Evolutionary conservation across 2,797 vertebrate genomes (phyloP), one percentile per base, ranked within the genome.

Genomic region (Anolis apletophallus): DNA sequence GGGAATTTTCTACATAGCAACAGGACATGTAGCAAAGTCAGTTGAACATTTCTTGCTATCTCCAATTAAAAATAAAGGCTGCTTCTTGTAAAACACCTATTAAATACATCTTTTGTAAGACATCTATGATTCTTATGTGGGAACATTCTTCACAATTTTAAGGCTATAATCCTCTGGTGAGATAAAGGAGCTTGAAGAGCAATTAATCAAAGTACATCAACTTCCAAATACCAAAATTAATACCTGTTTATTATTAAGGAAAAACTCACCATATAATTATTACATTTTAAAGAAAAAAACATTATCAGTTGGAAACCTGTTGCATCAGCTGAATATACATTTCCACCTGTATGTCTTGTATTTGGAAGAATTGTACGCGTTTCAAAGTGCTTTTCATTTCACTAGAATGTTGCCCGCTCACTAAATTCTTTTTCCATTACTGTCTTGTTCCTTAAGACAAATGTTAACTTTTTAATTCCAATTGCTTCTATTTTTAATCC

Each of bases 401-500:
- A 50, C 67, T 50, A 0, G 16, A 0, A 0, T 64, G 46, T 32
- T 59, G 52, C 23, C 32, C 21, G 16, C 57, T 54, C 64, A 16
- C 7, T 89, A 34, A 69, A 73, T 77, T 69, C 59, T 0, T 0
- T 8, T 61, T 52, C 71, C 0, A 0, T 16, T 12, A 0, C 0
- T 36, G 57, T 82, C 88, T 84, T 69, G 32, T 19, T n/a, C 40
- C 40, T 1, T 0, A 1, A 61, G 50, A 80, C 88, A 82, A 91
- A 88, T 61, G 81, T 46, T 88, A 86, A 87, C 86, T 87, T 85
- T 6, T 36, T 84, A 61, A 8, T 88, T 84, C 90, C 82, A 81
- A 82, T 76, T 75, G 74, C 77, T 86, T 90, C 32, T 16, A 85
- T 81, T 61, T 85, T 81, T 26, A 87, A 79, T 67, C 32, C 68